A percentile compares a stretch with the other conserved stretches of the same genome.
Evolutionary conservation across 2,113 vertebrate genomes (phyloP).

Genomic region (Menura novaehollandiae): DNA sequence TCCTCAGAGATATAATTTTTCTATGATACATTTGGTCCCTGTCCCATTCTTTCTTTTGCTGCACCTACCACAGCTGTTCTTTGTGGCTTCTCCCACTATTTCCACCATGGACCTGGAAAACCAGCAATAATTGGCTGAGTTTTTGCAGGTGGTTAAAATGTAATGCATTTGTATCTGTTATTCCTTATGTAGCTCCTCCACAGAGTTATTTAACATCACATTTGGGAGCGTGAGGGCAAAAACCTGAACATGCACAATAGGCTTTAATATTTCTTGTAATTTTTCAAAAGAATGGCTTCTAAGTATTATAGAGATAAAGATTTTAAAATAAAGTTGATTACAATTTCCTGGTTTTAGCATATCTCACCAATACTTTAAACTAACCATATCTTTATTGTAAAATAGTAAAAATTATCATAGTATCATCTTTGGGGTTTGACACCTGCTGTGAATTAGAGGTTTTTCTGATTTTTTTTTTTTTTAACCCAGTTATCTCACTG

Average conservation of each 20-base stretch:
- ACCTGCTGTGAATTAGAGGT: neutral
- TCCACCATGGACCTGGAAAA: neutral
- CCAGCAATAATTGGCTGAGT: neutral
- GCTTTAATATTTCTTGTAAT: neutral
- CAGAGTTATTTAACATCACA: neutral
- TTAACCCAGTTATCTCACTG: neutral
- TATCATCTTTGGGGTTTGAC: neutral
- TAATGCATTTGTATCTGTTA: neutral
- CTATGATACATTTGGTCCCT: neutral
- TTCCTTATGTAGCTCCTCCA: neutral
- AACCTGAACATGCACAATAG: neutral
- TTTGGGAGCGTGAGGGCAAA: neutral
- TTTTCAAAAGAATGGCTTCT: neutral
- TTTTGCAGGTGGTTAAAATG: neutral
- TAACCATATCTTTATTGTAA: neutral
- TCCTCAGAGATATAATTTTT: neutral
- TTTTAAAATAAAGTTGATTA: slow-evolving; percentile 20
- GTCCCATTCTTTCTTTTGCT: neutral
- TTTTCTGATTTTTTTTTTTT: slow-evolving; percentile 9
- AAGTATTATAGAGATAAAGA: neutral
- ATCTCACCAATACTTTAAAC: neutral
- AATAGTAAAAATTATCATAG: neutral
- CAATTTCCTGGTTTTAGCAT: neutral
- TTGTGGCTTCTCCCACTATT: neutral
- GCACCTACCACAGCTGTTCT: neutral